Percentiles rank a stretch among this genome's conserved stretches.
phyloP scores from a whole-genome alignment of 2,797 vertebrate genomes.

The Onychomys arenicola region DNA sequence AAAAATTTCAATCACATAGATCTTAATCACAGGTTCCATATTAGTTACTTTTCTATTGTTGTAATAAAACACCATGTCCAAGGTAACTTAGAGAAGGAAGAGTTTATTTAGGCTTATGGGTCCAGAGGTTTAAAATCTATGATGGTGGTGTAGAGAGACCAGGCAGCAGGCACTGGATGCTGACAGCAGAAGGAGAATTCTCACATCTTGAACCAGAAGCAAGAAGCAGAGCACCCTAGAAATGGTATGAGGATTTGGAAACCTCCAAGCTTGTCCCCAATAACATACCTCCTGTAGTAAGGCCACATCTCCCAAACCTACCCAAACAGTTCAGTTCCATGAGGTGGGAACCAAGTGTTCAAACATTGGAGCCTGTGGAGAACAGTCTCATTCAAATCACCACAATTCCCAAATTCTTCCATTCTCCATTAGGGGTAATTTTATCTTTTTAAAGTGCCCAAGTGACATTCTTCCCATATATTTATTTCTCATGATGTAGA shows the following conservation, averaged over 20 bases:
- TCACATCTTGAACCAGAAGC: not conserved
- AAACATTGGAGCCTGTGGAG: not conserved
- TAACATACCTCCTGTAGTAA: not conserved
- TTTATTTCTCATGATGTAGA: not conserved
- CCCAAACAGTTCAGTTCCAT: not conserved
- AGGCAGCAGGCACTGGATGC: not conserved
- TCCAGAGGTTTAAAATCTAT: not conserved
- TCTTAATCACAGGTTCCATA: not conserved
- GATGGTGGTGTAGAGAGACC: not conserved
- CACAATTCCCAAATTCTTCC: constrained; percentile 7
- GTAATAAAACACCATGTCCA: not conserved
- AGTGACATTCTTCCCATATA: constrained; percentile 24
- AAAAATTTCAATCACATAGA: constrained; percentile 19
- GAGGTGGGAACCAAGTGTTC: not conserved
- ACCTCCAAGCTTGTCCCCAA: not conserved
- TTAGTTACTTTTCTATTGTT: not conserved
- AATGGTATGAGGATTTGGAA: not conserved
- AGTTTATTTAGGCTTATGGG: not conserved
- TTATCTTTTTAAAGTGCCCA: not conserved
- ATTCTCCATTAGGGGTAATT: not conserved
- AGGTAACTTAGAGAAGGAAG: not conserved
- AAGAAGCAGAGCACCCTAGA: not conserved
- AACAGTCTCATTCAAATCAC: not conserved
- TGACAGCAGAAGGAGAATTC: not conserved
- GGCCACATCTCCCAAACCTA: not conserved